Evolutionary conservation across 1,140 invertebrate species (phyloP), one percentile per base, ranked within the genome.

Genomic region (Archegozetes longisetosus): DNA sequence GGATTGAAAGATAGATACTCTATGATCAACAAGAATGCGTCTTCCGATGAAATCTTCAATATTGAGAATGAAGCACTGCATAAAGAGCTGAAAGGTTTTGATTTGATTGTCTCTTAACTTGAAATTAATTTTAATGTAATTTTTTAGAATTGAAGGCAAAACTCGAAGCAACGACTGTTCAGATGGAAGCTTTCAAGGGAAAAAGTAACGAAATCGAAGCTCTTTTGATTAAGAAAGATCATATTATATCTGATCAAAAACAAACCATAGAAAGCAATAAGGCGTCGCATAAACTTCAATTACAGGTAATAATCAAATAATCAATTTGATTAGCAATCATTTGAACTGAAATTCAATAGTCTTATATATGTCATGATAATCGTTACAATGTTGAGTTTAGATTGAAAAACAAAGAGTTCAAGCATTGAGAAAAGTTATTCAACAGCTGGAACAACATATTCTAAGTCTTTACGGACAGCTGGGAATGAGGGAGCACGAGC

Each of bases 221-320:
- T 17, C 32, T 9, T 9, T 9, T 40, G 32, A 9, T 66, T 89
- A 80, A 3, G 89, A 40, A 40, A 17, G 32, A 40, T 40, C 6
- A 6, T 17, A 40, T 40, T 9, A 40, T 40, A 9, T 6, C 32
- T 9, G 32, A 40, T 9, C 32, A 40, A 40, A 40, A 40, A 17
- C 32, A 40, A 40, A 40, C 32, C 32, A 40, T 40, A 9, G 32
- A 40, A 40, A 9, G 6, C 17, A 40, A 40, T 40, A 40, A 40
- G 17, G 17, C 17, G 17, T 9, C 17, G 6, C 32, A 40, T 40
- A 40, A 40, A 40, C 6, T 9, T 6, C 32, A 40, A 40, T 40
- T 40, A 40, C 32, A 40, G 32, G 32, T 40, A 6, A 9, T 40
- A 9, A 40, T 40, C 17, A 40, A 9, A 40, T n/a, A n/a, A n/a